These are phyloP conservation scores for Myotis yumanensis DNA, from an alignment of 2,113 vertebrate genomes.

Conservation along the genomic window DNA sequence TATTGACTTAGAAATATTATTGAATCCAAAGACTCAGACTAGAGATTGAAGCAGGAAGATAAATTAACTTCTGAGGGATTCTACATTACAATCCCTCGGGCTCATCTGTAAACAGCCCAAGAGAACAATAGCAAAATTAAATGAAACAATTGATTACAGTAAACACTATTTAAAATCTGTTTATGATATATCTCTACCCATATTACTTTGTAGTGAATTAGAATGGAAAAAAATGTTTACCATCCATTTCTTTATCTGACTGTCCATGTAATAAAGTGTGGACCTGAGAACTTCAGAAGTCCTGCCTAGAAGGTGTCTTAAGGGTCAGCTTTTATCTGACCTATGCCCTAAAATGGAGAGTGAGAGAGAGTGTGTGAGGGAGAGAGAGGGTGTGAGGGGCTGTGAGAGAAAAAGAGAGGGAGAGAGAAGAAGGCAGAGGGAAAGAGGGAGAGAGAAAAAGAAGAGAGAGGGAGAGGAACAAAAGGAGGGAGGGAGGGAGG, in stretches of 20 bases:
- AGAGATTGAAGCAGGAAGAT: constrained; percentile 7
- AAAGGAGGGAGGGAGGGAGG: background rate
- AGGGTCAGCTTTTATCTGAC: background rate
- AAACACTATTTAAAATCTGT: constrained; percentile 30
- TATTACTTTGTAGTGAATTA: background rate
- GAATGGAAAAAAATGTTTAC: background rate
- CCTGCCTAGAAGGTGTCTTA: background rate
- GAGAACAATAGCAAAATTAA: constrained; percentile 45
- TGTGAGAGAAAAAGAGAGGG: background rate
- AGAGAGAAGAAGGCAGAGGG: background rate
- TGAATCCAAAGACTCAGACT: background rate
- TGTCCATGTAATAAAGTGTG: background rate
- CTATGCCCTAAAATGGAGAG: background rate
- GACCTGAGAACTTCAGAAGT: background rate
- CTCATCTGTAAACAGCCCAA: background rate
- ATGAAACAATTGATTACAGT: background rate
- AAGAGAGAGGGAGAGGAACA: background rate
- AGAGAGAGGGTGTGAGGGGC: background rate
- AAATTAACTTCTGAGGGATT: background rate
- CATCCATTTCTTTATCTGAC: background rate
- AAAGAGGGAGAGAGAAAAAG: background rate
- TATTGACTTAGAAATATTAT: constrained; percentile 23
- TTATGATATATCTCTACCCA: background rate
- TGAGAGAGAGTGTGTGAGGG: background rate
- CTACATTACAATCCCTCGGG: background rate